Evolutionary conservation across 92 coral and sea anemone genomes (phyloP).

Genomic region (Palythoa heliodiscus): DNA sequence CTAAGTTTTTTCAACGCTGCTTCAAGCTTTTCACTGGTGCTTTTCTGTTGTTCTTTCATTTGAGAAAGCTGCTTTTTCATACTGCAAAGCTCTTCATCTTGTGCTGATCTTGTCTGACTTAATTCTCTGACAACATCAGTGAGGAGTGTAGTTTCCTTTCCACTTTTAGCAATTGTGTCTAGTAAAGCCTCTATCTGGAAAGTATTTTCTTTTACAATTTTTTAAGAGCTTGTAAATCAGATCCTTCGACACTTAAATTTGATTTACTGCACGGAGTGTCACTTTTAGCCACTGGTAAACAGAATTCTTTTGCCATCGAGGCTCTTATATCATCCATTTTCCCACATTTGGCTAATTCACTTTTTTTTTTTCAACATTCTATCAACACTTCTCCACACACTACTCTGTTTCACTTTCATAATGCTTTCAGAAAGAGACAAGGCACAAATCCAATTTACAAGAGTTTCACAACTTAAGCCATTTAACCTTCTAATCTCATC

Average conservation of each 20-base stretch:
- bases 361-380: not conserved
- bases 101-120: not conserved
- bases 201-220: slow-evolving; percentile 19
- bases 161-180: not conserved
- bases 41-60: slow-evolving; percentile 29
- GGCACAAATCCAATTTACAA: not conserved
- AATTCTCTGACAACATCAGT: slow-evolving; percentile 25
- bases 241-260: slow-evolving; percentile 2
- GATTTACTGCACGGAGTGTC: not conserved
- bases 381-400: slow-evolving; percentile 8
- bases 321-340: slow-evolving; percentile 31
- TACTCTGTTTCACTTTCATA: not conserved
- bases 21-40: slow-evolving; percentile 45
- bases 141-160: slow-evolving; percentile 1
- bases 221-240: slow-evolving; percentile 25
- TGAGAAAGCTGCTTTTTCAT: slow-evolving; percentile 40
- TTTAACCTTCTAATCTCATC: not conserved
- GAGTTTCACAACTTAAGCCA: not conserved
- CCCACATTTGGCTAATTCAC: slow-evolving; percentile 14
- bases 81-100: slow-evolving; percentile 17
- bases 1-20: slow-evolving; percentile 37
- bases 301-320: slow-evolving; percentile 21
- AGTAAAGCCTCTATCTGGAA: slow-evolving; percentile 23
- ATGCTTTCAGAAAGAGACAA: not conserved
- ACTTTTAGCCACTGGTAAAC: slow-evolving; percentile 26